Conservation (phyloP, 2,888 invertebrate genomes). For the Pseudococcus jackbeardsleyi region DNA sequence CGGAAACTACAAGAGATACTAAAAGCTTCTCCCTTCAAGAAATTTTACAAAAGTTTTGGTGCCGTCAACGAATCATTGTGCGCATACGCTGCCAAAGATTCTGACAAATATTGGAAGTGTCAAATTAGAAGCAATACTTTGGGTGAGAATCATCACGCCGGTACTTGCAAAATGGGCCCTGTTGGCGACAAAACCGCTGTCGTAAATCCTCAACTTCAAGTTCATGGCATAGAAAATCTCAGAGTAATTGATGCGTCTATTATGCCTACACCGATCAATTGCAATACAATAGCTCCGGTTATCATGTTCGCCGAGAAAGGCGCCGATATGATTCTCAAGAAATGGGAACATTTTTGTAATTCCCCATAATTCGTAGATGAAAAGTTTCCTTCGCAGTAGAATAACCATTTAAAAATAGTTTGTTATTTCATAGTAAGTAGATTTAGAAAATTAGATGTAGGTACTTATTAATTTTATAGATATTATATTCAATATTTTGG, state of each 20-base stretch:
- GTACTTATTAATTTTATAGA: no score
- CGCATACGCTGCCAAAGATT: conserved; percentile 65
- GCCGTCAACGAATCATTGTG: conserved; percentile 66
- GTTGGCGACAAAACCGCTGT: conserved; percentile 68
- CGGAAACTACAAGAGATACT: conserved; percentile 67
- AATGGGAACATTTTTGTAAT: no score
- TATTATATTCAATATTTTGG: no score
- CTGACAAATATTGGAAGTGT: conserved; percentile 68
- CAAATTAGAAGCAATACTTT: conserved; percentile 67
- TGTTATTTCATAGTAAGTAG: no score
- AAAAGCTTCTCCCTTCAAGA: conserved; percentile 67
- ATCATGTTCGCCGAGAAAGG: conserved; percentile 69
- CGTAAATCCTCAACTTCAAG: conserved; percentile 69
- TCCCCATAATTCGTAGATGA: not conserved
- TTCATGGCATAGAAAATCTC: conserved; percentile 69
- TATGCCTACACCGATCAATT: conserved; percentile 70
- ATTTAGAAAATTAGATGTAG: no score
- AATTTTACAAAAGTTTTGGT: conserved; percentile 67
- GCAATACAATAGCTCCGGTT: conserved; percentile 69
- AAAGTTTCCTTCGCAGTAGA: no score
- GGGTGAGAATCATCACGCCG: conserved; percentile 68
- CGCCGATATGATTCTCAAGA: conserved; percentile 67
- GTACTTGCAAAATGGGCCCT: conserved; percentile 70
- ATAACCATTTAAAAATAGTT: no score
- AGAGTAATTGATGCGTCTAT: conserved; percentile 71